A percentile compares a stretch with the other conserved stretches of the same genome.
Evolutionary conservation across 30 jellyfish, hydroid and myxozoan species (phyloP).

Genomic region (Pelagia noctiluca): DNA sequence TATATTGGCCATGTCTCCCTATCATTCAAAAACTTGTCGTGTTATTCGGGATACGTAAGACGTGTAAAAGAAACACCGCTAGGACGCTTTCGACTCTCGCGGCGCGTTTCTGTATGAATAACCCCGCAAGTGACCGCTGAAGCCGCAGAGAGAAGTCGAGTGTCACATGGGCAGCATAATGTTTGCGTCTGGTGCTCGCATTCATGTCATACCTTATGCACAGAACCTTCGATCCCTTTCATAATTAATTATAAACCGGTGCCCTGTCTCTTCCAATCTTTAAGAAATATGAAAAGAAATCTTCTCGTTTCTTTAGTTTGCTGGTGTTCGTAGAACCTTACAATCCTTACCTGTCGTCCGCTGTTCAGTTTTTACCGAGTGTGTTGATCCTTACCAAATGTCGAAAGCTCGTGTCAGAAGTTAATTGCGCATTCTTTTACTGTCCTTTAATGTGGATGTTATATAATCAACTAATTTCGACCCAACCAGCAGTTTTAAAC

Average conservation of each 20-base stretch:
- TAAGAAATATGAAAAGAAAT: constrained; percentile 48
- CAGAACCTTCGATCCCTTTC: constrained; percentile 29
- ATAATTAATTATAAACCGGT: constrained; percentile 70
- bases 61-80: too few relatives aligned
- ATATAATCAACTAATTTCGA: too few relatives aligned
- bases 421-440: too few relatives aligned
- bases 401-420: neutral
- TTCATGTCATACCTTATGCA: constrained; percentile 5
- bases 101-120: too few relatives aligned
- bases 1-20: too few relatives aligned
- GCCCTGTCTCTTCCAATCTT: constrained; percentile 6
- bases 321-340: constrained; percentile 49
- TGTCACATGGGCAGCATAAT: constrained; percentile 15
- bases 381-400: constrained; percentile 41
- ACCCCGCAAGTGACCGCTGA: too few relatives aligned
- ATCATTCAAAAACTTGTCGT: too few relatives aligned
- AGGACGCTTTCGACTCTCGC: too few relatives aligned
- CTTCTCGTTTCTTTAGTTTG: constrained; percentile 49
- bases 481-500: too few relatives aligned
- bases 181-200: constrained; percentile 54
- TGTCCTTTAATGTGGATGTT: too few relatives aligned
- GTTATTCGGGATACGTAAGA: too few relatives aligned
- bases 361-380: constrained; percentile 66
- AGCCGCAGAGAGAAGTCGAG: constrained; percentile 1
- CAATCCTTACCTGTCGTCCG: constrained; percentile 58